Percentiles rank a stretch among this genome's conserved stretches.
Conservation (phyloP, 2,888 invertebrate genomes). For the Xanthorhoe designata region DNA sequence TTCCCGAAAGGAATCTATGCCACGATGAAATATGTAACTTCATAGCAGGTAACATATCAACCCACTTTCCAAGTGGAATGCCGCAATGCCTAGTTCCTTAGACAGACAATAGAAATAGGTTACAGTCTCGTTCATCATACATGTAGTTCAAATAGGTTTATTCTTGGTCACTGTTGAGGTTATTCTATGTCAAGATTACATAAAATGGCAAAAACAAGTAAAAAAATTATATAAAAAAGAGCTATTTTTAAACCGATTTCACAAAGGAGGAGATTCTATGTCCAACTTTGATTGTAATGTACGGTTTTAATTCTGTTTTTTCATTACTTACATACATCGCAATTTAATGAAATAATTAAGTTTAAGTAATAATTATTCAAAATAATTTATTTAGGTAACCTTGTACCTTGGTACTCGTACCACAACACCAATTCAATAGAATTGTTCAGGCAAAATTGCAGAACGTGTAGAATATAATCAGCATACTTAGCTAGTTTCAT, state of each 20-base stretch:
- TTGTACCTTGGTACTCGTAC: no score
- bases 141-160: neutral
- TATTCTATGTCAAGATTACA: neutral
- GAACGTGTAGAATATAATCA: neutral
- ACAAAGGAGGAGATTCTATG: no score
- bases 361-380: no score
- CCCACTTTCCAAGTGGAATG: conserved; percentile 27
- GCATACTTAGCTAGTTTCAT: neutral
- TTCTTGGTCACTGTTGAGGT: neutral
- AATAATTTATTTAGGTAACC: no score
- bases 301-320: no score
- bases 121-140: conserved; percentile 1
- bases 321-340: no score
- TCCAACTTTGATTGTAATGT: no score
- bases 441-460: neutral
- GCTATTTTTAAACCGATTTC: no score
- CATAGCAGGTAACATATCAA: conserved; percentile 9
- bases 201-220: no score
- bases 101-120: conserved; percentile 24
- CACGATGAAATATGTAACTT: conserved; percentile 5
- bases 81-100: conserved; percentile 20
- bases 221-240: no score
- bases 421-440: no score
- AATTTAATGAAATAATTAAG: no score
- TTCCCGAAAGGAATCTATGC: neutral